Evolutionary conservation across 2,113 vertebrate genomes (phyloP).

Genomic region (Sciurus niger): DNA sequence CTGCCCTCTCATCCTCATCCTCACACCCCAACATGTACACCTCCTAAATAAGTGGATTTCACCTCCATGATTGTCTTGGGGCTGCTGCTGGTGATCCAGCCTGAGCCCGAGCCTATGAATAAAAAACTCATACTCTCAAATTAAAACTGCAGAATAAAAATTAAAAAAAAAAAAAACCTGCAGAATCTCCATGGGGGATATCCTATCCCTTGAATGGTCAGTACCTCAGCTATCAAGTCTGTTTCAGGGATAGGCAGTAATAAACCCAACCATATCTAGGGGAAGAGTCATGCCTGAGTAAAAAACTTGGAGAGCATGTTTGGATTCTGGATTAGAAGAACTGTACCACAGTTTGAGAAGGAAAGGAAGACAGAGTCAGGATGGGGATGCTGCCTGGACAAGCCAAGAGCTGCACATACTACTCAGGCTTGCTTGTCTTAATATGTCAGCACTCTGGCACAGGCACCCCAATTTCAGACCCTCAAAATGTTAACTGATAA

Average conservation of each 20-base stretch:
- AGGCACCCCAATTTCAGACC: not conserved
- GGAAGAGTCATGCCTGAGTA: not conserved
- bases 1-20: not conserved
- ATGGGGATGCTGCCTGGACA: not conserved
- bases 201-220: not conserved
- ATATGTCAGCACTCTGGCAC: not conserved
- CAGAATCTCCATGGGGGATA: too few relatives aligned
- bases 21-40: not conserved
- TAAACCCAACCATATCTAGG: not conserved
- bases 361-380: not conserved
- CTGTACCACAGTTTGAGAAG: not conserved
- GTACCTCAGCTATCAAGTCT: not conserved
- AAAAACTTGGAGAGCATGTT: not conserved
- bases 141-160: not conserved
- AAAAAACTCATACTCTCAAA: not conserved
- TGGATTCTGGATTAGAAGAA: not conserved
- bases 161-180: too few relatives aligned
- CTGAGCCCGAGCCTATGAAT: not conserved
- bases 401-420: not conserved
- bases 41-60: not conserved
- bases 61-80: not conserved
- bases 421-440: not conserved
- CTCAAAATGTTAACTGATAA: not conserved
- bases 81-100: not conserved
- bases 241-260: not conserved